These are phyloP conservation scores for Aegithalos caudatus DNA, from an alignment of 2,113 vertebrate genomes.

Conservation along the genomic window DNA sequence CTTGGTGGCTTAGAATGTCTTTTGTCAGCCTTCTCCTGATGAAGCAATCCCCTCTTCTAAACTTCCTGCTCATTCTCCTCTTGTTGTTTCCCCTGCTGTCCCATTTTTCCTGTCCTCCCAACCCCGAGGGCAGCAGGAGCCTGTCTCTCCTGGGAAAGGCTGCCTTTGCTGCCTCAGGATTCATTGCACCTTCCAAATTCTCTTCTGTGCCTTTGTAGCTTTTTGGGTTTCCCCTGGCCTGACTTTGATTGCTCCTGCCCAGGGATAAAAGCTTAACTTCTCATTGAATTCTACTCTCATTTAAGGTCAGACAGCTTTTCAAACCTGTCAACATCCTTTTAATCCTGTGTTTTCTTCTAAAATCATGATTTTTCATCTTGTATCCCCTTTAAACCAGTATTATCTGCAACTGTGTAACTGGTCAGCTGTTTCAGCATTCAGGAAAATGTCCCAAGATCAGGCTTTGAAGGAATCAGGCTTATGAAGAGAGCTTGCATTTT, in stretches of 20 bases:
- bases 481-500: not conserved
- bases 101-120: rapidly evolving
- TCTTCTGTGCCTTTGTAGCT: not conserved
- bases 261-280: not conserved
- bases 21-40: not conserved
- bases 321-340: not conserved
- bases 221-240: not conserved
- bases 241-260: not conserved
- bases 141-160: not conserved
- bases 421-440: not conserved
- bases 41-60: not conserved
- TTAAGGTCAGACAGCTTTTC: not conserved
- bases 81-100: not conserved
- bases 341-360: not conserved
- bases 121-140: not conserved
- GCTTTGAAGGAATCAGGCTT: not conserved
- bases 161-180: not conserved
- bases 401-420: not conserved
- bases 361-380: not conserved
- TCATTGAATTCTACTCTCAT: not conserved
- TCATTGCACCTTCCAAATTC: not conserved
- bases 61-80: not conserved
- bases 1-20: not conserved
- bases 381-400: not conserved
- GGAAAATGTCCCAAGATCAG: not conserved